phyloP scores from a whole-genome alignment of 2,113 vertebrate genomes.

The Shinisaurus crocodilurus region DNA sequence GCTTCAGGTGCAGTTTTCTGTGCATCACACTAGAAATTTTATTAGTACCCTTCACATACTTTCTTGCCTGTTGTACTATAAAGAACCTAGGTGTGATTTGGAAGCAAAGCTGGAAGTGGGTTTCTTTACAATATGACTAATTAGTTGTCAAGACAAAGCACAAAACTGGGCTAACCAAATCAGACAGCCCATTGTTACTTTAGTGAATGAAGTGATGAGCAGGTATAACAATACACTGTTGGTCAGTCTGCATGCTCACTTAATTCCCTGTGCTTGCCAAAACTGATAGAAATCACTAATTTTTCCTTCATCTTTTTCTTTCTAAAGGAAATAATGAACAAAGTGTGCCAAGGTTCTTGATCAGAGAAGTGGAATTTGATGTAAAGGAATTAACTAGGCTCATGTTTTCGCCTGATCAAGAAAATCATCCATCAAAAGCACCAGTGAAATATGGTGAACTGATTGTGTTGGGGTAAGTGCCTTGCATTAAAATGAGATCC shows the following conservation, averaged over 20 bases:
- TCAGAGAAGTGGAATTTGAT: conserved; percentile 79
- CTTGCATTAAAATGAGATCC: neutral
- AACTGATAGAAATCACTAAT: neutral
- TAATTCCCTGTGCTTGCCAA: neutral
- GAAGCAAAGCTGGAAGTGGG: neutral
- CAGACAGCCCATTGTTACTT: rapidly evolving
- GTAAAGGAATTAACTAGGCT: conserved; percentile 82
- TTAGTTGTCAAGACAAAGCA: neutral
- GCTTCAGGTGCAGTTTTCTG: neutral
- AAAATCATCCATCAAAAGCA: conserved; percentile 98
- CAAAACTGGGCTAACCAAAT: neutral
- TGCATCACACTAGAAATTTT: neutral
- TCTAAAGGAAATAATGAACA: conserved; percentile 85
- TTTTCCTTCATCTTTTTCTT: neutral
- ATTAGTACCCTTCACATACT: neutral
- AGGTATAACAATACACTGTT: neutral
- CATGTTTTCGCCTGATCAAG: conserved; percentile 99
- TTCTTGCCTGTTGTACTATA: neutral
- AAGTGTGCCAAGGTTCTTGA: conserved; percentile 80
- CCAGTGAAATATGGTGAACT: conserved; percentile 99
- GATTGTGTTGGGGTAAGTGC: conserved; percentile 96
- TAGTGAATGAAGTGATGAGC: neutral
- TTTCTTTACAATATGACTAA: neutral
- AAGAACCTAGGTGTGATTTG: neutral
- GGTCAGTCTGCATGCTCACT: neutral